Evolutionary conservation across 1,140 invertebrate species (phyloP), one percentile per base, ranked within the genome.

Genomic region (Drosophila mauritiana): DNA sequence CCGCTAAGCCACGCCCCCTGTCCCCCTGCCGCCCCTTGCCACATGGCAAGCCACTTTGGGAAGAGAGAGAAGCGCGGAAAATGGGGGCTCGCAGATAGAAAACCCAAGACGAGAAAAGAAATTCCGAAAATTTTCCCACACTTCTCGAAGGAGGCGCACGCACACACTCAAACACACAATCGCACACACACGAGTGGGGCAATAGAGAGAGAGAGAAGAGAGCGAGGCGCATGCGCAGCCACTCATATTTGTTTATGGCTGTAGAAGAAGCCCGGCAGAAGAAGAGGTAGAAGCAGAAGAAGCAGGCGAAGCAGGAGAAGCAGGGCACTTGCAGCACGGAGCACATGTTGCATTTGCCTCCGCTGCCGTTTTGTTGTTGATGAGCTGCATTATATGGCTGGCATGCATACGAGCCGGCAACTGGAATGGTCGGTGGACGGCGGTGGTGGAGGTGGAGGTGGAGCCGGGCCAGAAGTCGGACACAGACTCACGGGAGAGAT

Each of bases 61-160:
- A 45, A 17, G 34, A 17, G 46, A 37, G 25, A 25, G 15, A 40
- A 17, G 17, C 34, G n/a, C 8, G 10, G 25, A n/a, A 36, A 40
- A 37, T 36, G 34, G 36, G 49, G 34, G 45, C 20, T 42, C 42
- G 63, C 39, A 51, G 17, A 37, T 13, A 53, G 49, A 48, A 73
- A 53, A 76, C 36, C 12, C 15, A 40, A 64, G 78, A 78, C 40
- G 74, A 73, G 64, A 82, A 88, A 88, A 86, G 83, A 86, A 86
- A 86, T 86, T 86, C 79, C 80, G 80, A 86, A 86, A 86, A 86
- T 86, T 88, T 86, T 86, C 83, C 83, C 83, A 86, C 83, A 86
- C 83, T 86, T 85, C 82, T 82, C 75, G 78, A 46, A 77, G 73
- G 63, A 73, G 56, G 63, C 39, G 48, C 54, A 76, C 27, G 57